Percentiles rank a stretch among this genome's conserved stretches.
These are phyloP conservation scores for Luffia ferchaultella DNA, from an alignment of 2,888 invertebrate species.

Conservation along the genomic window DNA sequence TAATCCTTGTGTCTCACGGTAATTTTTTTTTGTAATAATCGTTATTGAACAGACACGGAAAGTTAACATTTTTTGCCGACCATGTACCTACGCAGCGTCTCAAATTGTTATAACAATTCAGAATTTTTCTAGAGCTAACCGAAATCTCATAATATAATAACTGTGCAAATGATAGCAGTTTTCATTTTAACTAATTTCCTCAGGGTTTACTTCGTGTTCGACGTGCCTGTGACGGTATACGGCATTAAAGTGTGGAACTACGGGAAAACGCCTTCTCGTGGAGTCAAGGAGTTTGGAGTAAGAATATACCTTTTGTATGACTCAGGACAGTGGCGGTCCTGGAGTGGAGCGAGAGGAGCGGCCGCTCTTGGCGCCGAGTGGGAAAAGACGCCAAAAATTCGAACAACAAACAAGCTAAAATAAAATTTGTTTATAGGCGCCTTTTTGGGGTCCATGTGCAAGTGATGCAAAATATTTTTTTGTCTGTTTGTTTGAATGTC, in stretches of 20 bases:
- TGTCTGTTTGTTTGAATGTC: too few relatives aligned
- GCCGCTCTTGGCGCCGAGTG: not conserved
- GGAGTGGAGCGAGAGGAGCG: not conserved
- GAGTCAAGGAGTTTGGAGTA: conserved; percentile 85
- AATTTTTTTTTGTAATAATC: too few relatives aligned
- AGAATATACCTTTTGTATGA: conserved; percentile 22
- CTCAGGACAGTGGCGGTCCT: not conserved
- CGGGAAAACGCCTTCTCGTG: conserved; percentile 77
- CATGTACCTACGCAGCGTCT: not conserved
- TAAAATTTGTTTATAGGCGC: not conserved
- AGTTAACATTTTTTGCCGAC: not conserved
- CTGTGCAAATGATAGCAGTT: too few relatives aligned
- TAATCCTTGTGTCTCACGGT: too few relatives aligned
- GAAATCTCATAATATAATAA: too few relatives aligned
- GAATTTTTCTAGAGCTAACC: too few relatives aligned
- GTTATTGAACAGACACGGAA: not conserved
- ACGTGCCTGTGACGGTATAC: conserved; percentile 75
- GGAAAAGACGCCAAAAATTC: not conserved
- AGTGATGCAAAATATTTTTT: too few relatives aligned
- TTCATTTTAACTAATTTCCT: too few relatives aligned
- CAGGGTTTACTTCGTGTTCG: conserved; percentile 82
- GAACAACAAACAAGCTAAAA: not conserved
- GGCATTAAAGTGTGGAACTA: conserved; percentile 87
- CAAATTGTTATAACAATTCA: too few relatives aligned
- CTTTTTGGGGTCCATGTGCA: not conserved